Evolutionary conservation across 2,888 invertebrate species (phyloP).

Genomic region (Frankliniella fusca): DNA sequence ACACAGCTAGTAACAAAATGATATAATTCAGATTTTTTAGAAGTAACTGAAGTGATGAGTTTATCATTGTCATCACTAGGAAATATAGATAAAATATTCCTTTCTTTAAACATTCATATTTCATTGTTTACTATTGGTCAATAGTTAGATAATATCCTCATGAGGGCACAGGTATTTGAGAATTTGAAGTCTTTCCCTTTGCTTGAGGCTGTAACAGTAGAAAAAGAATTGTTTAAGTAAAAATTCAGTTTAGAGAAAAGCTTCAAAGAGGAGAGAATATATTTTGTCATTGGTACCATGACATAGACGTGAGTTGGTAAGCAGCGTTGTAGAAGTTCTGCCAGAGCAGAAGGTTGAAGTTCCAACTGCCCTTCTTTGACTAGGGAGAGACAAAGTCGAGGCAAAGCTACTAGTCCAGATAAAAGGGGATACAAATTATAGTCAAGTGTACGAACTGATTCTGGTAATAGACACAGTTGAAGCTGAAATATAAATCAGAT

Average conservation of each 20-base stretch:
- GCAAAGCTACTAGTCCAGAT: slow-evolving; percentile 68
- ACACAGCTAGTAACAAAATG: not conserved
- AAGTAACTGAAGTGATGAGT: not conserved
- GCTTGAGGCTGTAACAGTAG: slow-evolving; percentile 43
- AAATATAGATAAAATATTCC: not conserved
- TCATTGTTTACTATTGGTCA: no score
- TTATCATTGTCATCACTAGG: not conserved
- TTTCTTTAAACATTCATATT: not conserved
- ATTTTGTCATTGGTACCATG: slow-evolving; percentile 49
- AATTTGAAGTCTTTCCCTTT: slow-evolving; percentile 40
- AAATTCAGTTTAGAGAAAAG: slow-evolving; percentile 28
- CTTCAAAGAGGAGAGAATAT: slow-evolving; percentile 39
- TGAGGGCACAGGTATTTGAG: slow-evolving; percentile 30
- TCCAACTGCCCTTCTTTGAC: slow-evolving; percentile 47
- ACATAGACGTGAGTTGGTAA: slow-evolving; percentile 63
- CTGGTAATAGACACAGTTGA: slow-evolving; percentile 53
- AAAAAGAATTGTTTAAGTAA: slow-evolving; percentile 32
- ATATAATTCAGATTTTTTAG: not conserved
- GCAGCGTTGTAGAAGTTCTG: slow-evolving; percentile 55
- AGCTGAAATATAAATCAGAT: slow-evolving; percentile 42
- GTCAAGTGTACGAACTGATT: slow-evolving; percentile 57
- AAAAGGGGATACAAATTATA: slow-evolving; percentile 78
- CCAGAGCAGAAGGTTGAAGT: slow-evolving; percentile 30
- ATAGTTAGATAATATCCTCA: not conserved
- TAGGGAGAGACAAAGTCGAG: slow-evolving; percentile 53